These are phyloP conservation scores for Onychomys torridus DNA, from an alignment of 2,797 vertebrate species.

Conservation along the genomic window DNA sequence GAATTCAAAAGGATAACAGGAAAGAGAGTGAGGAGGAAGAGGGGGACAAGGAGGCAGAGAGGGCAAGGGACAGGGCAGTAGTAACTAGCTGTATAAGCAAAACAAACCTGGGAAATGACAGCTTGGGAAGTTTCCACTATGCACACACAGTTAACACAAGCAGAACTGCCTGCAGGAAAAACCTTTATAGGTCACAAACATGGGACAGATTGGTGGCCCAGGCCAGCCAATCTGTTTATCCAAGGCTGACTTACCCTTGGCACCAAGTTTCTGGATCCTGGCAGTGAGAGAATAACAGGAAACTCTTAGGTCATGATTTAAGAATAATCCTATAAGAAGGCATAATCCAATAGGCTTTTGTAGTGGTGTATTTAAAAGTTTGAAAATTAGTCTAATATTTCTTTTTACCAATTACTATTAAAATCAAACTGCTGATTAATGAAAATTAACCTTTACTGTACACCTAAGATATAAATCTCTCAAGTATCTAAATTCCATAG, in stretches of 20 bases:
- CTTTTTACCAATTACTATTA: constrained; percentile 46
- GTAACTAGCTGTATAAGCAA: constrained; percentile 83
- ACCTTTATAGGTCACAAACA: constrained; percentile 80
- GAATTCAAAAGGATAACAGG: constrained; percentile 68
- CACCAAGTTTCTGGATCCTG: constrained; percentile 75
- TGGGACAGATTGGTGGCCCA: constrained; percentile 77
- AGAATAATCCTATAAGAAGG: constrained; percentile 62
- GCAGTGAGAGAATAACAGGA: constrained; percentile 67
- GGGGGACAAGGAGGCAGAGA: too few species aligned
- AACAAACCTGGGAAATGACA: constrained; percentile 80
- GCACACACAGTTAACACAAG: constrained; percentile 82
- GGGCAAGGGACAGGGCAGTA: constrained; percentile 31
- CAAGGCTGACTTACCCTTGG: constrained; percentile 70
- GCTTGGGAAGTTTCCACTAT: constrained; percentile 81
- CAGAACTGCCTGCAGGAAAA: constrained; percentile 58
- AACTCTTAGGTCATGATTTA: constrained; percentile 71
- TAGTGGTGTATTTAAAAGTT: constrained; percentile 18
- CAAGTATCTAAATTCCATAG: constrained; percentile 16
- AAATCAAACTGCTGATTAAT: constrained; percentile 35
- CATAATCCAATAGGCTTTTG: constrained; percentile 51
- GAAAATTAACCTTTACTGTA: neutral
- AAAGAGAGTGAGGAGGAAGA: rapidly evolving
- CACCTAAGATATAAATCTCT: constrained; percentile 3
- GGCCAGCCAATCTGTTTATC: constrained; percentile 83
- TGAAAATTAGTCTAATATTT: constrained; percentile 21